Evolutionary conservation across 2,113 vertebrate species (phyloP).

Genomic region (Equus quagga): DNA sequence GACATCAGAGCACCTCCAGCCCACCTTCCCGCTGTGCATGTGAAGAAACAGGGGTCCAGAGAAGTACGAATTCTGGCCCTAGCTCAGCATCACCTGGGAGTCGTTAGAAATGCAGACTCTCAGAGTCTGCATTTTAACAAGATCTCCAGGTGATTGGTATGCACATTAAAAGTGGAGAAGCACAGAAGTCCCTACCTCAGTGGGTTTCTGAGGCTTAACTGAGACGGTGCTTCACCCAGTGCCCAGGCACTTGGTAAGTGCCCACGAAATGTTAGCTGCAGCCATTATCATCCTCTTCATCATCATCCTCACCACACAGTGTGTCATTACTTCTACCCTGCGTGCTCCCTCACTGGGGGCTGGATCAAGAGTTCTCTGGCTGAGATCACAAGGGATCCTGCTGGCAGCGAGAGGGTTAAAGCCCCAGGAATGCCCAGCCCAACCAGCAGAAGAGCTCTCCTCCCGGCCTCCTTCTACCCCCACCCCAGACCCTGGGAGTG

Average conservation of each 20-base stretch:
- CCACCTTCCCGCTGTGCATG: background rate
- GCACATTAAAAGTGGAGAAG: background rate
- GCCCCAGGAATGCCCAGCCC: background rate
- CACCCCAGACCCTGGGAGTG: background rate
- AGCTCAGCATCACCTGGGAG: background rate
- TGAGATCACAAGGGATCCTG: background rate
- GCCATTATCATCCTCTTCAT: rapidly evolving
- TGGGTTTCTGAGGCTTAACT: background rate
- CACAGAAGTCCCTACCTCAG: background rate
- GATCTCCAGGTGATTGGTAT: background rate
- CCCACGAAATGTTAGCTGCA: background rate
- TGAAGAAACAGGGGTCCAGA: background rate
- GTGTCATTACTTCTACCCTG: background rate
- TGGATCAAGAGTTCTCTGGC: background rate
- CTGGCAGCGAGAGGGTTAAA: conserved; percentile 22
- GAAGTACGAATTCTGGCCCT: background rate
- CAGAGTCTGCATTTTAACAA: background rate
- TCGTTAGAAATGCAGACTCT: background rate
- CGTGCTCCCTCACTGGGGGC: background rate
- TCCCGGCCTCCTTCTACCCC: background rate
- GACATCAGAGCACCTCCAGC: background rate
- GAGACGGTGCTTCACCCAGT: background rate
- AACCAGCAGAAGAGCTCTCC: background rate
- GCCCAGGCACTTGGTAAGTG: background rate
- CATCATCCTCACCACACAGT: rapidly evolving